A percentile compares a stretch with the other conserved stretches of the same genome.
These are phyloP conservation scores for Ashinkailepas kermadecensis DNA, from an alignment of 2,888 invertebrate genomes.

Conservation along the genomic window DNA sequence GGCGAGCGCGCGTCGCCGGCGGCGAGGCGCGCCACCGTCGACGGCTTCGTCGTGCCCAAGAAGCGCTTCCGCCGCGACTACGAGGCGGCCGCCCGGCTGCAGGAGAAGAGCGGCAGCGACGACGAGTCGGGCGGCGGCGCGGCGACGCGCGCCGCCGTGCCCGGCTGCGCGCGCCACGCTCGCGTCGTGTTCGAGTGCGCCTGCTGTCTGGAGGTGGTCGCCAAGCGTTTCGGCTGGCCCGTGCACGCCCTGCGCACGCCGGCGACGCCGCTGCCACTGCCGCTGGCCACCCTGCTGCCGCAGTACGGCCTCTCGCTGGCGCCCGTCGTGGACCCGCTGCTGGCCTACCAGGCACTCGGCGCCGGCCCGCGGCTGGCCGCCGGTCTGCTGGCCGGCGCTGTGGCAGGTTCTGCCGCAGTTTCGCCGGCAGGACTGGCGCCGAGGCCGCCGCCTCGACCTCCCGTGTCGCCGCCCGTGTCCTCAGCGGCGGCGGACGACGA, in stretches of 20 bases:
- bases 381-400: background rate
- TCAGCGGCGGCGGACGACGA: background rate
- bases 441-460: background rate
- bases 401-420: no score
- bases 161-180: background rate
- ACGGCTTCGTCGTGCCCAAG: background rate
- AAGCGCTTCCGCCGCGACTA: constrained; percentile 14
- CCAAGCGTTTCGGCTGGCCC: constrained; percentile 20
- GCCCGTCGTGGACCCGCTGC: background rate
- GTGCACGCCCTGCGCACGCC: background rate
- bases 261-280: background rate
- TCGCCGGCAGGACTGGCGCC: background rate
- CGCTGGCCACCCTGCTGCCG: background rate
- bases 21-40: background rate
- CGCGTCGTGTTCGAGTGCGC: constrained; percentile 3
- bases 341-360: background rate
- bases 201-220: background rate
- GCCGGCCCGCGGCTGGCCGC: background rate
- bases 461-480: background rate
- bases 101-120: background rate
- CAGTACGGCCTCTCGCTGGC: background rate
- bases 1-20: background rate
- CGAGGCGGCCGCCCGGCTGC: background rate
- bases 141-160: background rate
- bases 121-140: no score